Evolutionary conservation across 2,888 invertebrate genomes (phyloP), one percentile per base, ranked within the genome.

Genomic region (Aphodius sticticus): DNA sequence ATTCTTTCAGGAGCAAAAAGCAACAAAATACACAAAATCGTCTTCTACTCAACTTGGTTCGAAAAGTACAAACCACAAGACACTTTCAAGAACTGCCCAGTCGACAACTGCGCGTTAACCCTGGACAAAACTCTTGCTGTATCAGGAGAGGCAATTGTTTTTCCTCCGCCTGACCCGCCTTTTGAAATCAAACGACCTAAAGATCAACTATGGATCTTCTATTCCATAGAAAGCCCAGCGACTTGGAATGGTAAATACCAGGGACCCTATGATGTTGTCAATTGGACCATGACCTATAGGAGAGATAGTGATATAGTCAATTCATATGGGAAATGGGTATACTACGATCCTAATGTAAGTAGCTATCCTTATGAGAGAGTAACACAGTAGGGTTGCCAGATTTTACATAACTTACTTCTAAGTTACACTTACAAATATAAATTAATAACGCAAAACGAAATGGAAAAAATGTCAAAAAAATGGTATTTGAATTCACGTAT

Each of bases 261-360:
- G 14, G 93, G 53, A 53, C 71, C 71, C 4, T 5, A 26, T 70
- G n/a, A 95, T 86, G 93, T 95, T 4, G 95, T 99, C 89, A 99
- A 99, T 91, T 98, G 98, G 98, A 99, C 99, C 7, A 96, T 98
- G 0, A 99, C 98, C 0, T 99, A 99, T 88, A 92, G 99, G 81
- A 94, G 94, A 79, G 98, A 99, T 88, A 98, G 98, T 35, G 98
- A 98, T 87, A 94, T 99, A 82, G 98, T 99, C 12, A 96, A 99
- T 0, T 99, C 99, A 0, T 99, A 99, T 88, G 99, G 98, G 88
- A 92, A 96, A 84, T 99, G 97, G 96, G 95, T 96, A 76, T 97
- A 97, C 88, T 96, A 95, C 87, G 95, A 98, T 88, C 90, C 93
- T 0, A 83, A 88, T 84, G 88, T 89, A 81, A 85, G 80, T 16